Evolutionary conservation across 2,888 invertebrate species (phyloP).

Genomic region (Zygaena filipendulae): DNA sequence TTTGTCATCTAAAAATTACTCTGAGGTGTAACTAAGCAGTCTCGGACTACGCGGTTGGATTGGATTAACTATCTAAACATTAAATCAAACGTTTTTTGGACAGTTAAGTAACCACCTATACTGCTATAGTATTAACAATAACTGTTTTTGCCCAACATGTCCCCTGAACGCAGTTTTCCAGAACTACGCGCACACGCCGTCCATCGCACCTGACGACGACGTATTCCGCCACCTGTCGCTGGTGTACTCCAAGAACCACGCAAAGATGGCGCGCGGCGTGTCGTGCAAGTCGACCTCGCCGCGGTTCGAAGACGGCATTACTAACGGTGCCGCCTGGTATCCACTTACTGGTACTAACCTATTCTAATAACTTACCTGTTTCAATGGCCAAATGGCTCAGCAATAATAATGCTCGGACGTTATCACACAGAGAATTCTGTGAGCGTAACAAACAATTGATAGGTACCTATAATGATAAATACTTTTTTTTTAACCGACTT

Average conservation of each 20-base stretch:
- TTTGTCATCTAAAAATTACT: no score
- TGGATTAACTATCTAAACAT: no score
- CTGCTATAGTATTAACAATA: no score
- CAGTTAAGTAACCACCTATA: not conserved
- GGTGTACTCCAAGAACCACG: slow-evolving; percentile 88
- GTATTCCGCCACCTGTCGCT: slow-evolving; percentile 88
- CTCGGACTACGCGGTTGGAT: no score
- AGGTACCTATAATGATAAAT: no score
- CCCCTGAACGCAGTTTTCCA: slow-evolving; percentile 83
- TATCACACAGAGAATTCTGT: no score
- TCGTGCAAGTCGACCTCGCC: slow-evolving; percentile 81
- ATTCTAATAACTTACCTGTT: no score
- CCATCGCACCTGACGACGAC: slow-evolving; percentile 91
- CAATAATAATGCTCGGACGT: no score
- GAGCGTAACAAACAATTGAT: no score
- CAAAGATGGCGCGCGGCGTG: slow-evolving; percentile 87
- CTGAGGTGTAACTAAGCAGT: no score
- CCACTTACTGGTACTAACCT: slow-evolving; percentile 76
- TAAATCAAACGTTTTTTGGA: no score
- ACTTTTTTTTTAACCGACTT: not conserved
- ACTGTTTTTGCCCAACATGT: slow-evolving; percentile 56
- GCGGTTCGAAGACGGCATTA: slow-evolving; percentile 89
- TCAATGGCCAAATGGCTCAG: no score
- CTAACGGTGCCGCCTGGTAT: slow-evolving; percentile 96
- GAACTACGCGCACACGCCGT: slow-evolving; percentile 83